Evolutionary conservation across 92 coral and sea anemone genomes (phyloP).

Genomic region (Bergia puertoricense): DNA sequence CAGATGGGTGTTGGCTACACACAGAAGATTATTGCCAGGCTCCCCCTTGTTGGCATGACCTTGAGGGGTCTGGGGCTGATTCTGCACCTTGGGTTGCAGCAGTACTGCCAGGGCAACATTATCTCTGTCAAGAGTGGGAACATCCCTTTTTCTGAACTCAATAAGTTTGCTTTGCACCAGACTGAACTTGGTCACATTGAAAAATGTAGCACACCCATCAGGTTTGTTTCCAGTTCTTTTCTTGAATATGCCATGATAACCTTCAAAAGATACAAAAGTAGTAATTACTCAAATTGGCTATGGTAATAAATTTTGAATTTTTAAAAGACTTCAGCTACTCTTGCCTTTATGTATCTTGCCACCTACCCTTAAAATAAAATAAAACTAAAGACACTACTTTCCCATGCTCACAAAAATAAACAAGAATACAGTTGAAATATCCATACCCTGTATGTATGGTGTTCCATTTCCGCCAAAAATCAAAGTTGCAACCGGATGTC

Average conservation of each 20-base stretch:
- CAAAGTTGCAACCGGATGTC: too few species aligned
- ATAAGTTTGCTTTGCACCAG: constrained; percentile 63
- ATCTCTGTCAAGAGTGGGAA: constrained; percentile 80
- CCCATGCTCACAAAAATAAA: too few species aligned
- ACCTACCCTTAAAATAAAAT: too few species aligned
- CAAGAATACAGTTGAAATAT: too few species aligned
- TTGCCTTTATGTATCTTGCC: too few species aligned
- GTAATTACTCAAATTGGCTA: too few species aligned
- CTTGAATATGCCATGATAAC: constrained; percentile 80
- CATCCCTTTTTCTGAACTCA: constrained; percentile 65
- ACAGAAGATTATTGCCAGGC: constrained; percentile 45
- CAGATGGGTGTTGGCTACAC: constrained; percentile 91
- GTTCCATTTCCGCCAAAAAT: too few species aligned
- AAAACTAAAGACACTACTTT: too few species aligned
- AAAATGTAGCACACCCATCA: constrained; percentile 97
- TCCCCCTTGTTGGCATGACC: constrained; percentile 37
- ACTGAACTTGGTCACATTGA: constrained; percentile 64
- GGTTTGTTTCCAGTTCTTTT: constrained; percentile 88
- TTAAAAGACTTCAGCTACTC: too few species aligned
- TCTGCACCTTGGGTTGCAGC: constrained; percentile 56
- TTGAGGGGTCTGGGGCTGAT: constrained; percentile 3
- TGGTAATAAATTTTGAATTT: too few species aligned
- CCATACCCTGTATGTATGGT: too few species aligned
- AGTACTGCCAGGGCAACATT: constrained; percentile 79
- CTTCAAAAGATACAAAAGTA: constrained; percentile 36